A percentile compares a stretch with the other conserved stretches of the same genome.
Conservation (phyloP, 2,888 invertebrate species). For the Sericinus montela region DNA sequence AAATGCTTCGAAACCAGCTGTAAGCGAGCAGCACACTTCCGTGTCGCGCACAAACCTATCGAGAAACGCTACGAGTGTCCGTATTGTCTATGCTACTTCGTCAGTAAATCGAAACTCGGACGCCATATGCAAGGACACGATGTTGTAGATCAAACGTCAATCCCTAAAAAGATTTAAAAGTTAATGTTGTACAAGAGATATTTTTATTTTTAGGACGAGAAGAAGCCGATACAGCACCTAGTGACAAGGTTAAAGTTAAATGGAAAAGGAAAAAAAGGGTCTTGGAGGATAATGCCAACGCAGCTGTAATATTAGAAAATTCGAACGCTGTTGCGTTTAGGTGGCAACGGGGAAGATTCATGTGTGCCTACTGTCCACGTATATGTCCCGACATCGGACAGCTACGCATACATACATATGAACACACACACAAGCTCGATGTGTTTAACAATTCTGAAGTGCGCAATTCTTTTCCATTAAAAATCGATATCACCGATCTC, state of each 20-base stretch:
- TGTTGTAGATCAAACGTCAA: constrained; percentile 21
- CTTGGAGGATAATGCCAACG: constrained; percentile 46
- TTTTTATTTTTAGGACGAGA: constrained; percentile 50
- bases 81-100: constrained; percentile 44
- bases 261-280: constrained; percentile 46
- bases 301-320: constrained; percentile 46
- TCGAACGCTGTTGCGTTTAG: constrained; percentile 58
- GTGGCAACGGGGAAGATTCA: constrained; percentile 50
- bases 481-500: constrained; percentile 51
- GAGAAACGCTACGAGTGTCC: constrained; percentile 42
- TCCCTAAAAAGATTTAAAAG: background rate
- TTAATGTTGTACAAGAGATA: constrained; percentile 4
- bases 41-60: constrained; percentile 39
- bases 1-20: constrained; percentile 53
- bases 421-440: constrained; percentile 40
- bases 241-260: constrained; percentile 28
- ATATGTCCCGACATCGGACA: constrained; percentile 35
- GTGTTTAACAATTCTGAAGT: constrained; percentile 39
- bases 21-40: constrained; percentile 51
- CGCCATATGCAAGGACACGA: constrained; percentile 46
- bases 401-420: constrained; percentile 39
- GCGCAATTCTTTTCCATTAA: constrained; percentile 46
- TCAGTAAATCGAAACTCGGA: constrained; percentile 44
- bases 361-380: constrained; percentile 53
- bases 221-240: constrained; percentile 22